Evolutionary conservation across 1,140 invertebrate species (phyloP).

Genomic region (Aphis gossypii): DNA sequence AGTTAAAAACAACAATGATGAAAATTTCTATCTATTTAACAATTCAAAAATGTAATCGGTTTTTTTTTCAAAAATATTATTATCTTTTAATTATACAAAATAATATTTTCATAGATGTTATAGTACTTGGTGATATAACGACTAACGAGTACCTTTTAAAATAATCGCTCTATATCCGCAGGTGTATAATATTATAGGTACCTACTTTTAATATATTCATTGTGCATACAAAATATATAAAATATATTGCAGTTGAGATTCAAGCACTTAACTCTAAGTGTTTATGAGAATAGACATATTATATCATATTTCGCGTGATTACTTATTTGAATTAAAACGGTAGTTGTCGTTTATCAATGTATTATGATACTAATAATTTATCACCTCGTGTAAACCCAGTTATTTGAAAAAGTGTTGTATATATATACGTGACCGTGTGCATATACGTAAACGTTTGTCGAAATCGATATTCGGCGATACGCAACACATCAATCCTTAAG

Average conservation of each 20-base stretch:
- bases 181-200: not conserved
- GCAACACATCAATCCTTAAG: constrained; percentile 15
- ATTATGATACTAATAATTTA: not conserved
- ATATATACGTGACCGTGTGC: too few species aligned
- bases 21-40: not conserved
- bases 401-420: not conserved
- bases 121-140: not conserved
- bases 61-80: not conserved
- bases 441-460: constrained; percentile 1
- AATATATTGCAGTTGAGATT: not conserved
- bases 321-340: not conserved
- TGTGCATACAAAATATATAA: not conserved
- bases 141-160: not conserved
- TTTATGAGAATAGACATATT: not conserved
- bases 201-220: not conserved
- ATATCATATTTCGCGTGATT: not conserved
- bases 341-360: constrained; percentile 1
- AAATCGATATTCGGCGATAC: constrained; percentile 3
- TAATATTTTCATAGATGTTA: not conserved
- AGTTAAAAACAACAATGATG: not conserved
- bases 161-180: not conserved
- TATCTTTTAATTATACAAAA: not conserved
- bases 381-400: not conserved
- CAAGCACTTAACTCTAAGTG: not conserved
- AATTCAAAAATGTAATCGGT: not conserved